Percentiles rank a stretch among this genome's conserved stretches.
phyloP scores from a whole-genome alignment of 2,113 vertebrate genomes.

The Hylia prasina region DNA sequence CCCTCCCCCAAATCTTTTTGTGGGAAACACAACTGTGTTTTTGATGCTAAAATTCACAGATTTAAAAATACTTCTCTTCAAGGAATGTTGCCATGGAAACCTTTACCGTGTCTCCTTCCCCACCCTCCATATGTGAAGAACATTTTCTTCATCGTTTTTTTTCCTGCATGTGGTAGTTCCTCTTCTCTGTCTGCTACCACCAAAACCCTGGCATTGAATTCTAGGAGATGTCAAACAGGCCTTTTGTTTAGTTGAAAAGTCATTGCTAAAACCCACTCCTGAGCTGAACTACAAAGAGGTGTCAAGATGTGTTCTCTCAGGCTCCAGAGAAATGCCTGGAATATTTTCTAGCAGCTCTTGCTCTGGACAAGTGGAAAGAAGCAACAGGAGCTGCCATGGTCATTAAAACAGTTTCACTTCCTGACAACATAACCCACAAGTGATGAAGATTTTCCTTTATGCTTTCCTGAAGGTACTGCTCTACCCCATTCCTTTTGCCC shows the following conservation, averaged over 20 bases:
- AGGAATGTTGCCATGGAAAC: constrained; percentile 76
- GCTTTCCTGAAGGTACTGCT: neutral
- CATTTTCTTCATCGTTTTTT: constrained; percentile 56
- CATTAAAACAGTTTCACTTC: neutral
- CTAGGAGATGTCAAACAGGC: constrained; percentile 16
- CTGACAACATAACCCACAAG: neutral
- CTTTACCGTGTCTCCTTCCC: constrained; percentile 56
- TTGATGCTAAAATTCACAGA: constrained; percentile 72
- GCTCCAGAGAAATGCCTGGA: neutral
- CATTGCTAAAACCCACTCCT: neutral
- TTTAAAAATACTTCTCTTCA: constrained; percentile 78
- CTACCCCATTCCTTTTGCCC: neutral
- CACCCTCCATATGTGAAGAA: constrained; percentile 55
- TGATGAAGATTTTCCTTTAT: neutral
- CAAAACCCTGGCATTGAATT: constrained; percentile 15
- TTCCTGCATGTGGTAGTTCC: constrained; percentile 50
- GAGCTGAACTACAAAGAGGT: neutral
- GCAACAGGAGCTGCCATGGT: neutral
- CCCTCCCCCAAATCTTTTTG: constrained; percentile 52
- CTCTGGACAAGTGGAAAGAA: neutral
- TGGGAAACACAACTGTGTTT: constrained; percentile 70
- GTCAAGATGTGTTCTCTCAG: neutral
- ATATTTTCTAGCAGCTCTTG: neutral
- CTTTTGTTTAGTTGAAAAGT: constrained; percentile 38
- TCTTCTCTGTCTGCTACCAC: constrained; percentile 17